These are phyloP conservation scores for Hypena proboscidalis DNA, from an alignment of 2,888 invertebrate species.

Conservation along the genomic window DNA sequence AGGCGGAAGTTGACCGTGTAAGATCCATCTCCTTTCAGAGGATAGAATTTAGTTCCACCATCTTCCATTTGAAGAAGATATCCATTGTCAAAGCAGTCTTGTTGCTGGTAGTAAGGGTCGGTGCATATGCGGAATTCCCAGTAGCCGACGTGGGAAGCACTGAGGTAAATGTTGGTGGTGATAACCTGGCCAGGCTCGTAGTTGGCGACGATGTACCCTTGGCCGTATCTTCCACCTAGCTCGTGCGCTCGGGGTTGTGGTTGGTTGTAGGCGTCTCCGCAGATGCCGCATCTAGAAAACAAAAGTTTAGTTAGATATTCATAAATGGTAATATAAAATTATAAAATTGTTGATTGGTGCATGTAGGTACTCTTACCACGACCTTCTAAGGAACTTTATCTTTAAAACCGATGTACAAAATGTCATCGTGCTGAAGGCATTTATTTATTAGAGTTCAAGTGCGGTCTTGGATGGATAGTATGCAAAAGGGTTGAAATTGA, in stretches of 20 bases:
- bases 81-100: constrained; percentile 89
- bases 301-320: too few species aligned
- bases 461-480: too few species aligned
- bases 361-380: too few species aligned
- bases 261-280: constrained; percentile 92
- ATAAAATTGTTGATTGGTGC: too few species aligned
- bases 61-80: constrained; percentile 85
- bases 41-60: constrained; percentile 87
- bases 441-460: too few species aligned
- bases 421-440: too few species aligned
- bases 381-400: too few species aligned
- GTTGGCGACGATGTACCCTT: constrained; percentile 89
- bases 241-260: constrained; percentile 90
- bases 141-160: constrained; percentile 93
- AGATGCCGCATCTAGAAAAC: constrained; percentile 88
- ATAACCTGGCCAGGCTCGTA: constrained; percentile 88
- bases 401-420: too few species aligned
- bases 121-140: constrained; percentile 93
- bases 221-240: constrained; percentile 91
- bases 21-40: constrained; percentile 87
- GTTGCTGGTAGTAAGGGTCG: constrained; percentile 87
- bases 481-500: too few species aligned
- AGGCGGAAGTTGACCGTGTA: constrained; percentile 88
- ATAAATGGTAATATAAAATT: too few species aligned
- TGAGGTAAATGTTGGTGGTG: constrained; percentile 89